Evolutionary conservation across 2,888 invertebrate species (phyloP).

Genomic region (Conus canariensis): DNA sequence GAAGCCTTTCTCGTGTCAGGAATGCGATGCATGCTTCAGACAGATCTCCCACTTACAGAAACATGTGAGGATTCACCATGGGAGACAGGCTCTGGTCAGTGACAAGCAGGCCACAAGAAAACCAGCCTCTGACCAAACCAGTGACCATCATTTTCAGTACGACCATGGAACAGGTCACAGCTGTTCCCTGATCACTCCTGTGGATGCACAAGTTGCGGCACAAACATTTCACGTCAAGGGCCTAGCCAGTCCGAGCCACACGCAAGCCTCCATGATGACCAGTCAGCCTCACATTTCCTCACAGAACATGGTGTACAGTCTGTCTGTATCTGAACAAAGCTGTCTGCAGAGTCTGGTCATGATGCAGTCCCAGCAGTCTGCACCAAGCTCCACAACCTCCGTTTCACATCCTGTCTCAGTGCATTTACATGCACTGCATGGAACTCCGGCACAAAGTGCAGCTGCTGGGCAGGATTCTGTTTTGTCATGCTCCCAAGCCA

Average conservation of each 20-base stretch:
- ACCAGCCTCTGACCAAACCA: neutral
- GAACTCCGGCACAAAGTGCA: no score
- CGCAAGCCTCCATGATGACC: no score
- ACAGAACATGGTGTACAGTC: neutral
- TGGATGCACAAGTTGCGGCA: neutral
- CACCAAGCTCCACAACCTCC: no score
- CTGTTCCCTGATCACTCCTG: neutral
- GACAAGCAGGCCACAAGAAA: neutral
- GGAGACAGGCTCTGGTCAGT: neutral
- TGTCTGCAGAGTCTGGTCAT: neutral
- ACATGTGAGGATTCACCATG: neutral
- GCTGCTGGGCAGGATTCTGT: no score
- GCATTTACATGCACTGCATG: no score
- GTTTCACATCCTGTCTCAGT: no score
- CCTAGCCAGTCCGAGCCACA: no score
- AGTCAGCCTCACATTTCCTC: neutral
- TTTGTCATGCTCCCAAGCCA: no score
- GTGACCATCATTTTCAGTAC: neutral
- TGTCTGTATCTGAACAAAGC: neutral
- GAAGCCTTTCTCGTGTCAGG: neutral
- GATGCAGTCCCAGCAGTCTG: neutral
- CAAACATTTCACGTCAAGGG: neutral
- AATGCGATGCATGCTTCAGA: neutral
- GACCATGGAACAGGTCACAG: neutral
- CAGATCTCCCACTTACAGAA: slow-evolving; percentile 13